Conservation (phyloP, 2,113 vertebrate species). For the Syngnathoides biaculeatus region DNA sequence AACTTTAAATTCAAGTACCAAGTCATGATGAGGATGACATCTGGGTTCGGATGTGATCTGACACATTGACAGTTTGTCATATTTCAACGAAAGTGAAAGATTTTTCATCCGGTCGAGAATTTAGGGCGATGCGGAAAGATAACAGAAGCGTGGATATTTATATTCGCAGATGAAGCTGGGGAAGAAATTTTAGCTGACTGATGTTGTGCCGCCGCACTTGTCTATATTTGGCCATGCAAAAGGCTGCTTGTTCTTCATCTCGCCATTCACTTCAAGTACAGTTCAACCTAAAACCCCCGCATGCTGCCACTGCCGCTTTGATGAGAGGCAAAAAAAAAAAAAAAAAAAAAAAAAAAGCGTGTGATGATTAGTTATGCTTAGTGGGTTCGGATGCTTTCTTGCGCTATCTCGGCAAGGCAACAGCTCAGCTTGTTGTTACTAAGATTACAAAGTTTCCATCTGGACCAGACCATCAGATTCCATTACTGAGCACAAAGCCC, state of each 20-base stretch:
- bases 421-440: constrained; percentile 37
- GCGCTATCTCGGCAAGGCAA: constrained; percentile 21
- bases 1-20: not conserved
- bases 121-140: constrained; percentile 19
- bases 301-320: constrained; percentile 34
- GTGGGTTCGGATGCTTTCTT: constrained; percentile 11
- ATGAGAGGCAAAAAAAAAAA: constrained; percentile 26
- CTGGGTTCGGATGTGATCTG: not conserved
- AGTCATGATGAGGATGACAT: not conserved
- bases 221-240: constrained; percentile 16
- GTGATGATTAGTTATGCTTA: constrained; percentile 40
- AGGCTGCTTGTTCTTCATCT: constrained; percentile 7
- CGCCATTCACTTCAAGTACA: constrained; percentile 31
- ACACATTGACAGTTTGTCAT: constrained; percentile 6
- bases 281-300: constrained; percentile 21
- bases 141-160: constrained; percentile 24
- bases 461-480: constrained; percentile 44
- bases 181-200: constrained; percentile 20
- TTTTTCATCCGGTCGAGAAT: constrained; percentile 15
- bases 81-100: constrained; percentile 14
- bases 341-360: constrained; percentile 7
- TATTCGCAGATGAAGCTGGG: constrained; percentile 18
- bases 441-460: constrained; percentile 45
- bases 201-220: constrained; percentile 7
- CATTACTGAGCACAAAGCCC: constrained; percentile 55